Evolutionary conservation across 64 coral and sea anemone species (phyloP), one percentile per base, ranked within the genome.

Genomic region (Porites australiensis): DNA sequence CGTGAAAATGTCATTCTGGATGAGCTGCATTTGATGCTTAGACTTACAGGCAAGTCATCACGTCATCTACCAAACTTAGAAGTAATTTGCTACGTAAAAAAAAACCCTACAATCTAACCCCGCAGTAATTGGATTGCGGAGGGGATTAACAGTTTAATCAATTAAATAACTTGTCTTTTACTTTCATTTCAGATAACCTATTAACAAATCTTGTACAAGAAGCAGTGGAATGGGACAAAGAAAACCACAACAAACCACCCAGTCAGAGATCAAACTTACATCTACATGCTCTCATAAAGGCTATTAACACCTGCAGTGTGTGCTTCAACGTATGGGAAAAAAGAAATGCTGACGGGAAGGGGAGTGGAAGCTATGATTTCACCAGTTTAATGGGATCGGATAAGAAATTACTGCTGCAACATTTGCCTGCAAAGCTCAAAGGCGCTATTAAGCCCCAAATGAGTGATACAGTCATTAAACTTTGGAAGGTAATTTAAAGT

Each of bases 321-420:
- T n/a, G n/a, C n/a, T n/a, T n/a, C n/a, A n/a, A n/a, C n/a, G n/a
- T n/a, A n/a, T n/a, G n/a, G n/a, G n/a, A n/a, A n/a, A n/a, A n/a
- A n/a, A n/a, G n/a, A n/a, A n/a, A n/a, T n/a, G n/a, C n/a, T n/a
- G n/a, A n/a, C n/a, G n/a, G n/a, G n/a, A n/a, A n/a, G n/a, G n/a
- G n/a, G n/a, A n/a, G n/a, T n/a, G n/a, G n/a, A n/a, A n/a, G n/a
- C n/a, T n/a, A n/a, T n/a, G n/a, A 88, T 74, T 88, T 88, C 43
- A 88, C 86, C 57, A 88, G 86, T 55, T 88, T 88, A 75, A 88
- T 88, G 69, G 86, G 86, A 13, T 71, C 64, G 27, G 66, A 87
- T 5, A 87, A 87, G 64, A 88, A 88, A 53, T 72, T 88, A 46
- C 43, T 89, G 43, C 50, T 89, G 55, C 72, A 46, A 60, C 58